phyloP scores from a whole-genome alignment of 2,888 invertebrate species.

The Dynastes hyllus region DNA sequence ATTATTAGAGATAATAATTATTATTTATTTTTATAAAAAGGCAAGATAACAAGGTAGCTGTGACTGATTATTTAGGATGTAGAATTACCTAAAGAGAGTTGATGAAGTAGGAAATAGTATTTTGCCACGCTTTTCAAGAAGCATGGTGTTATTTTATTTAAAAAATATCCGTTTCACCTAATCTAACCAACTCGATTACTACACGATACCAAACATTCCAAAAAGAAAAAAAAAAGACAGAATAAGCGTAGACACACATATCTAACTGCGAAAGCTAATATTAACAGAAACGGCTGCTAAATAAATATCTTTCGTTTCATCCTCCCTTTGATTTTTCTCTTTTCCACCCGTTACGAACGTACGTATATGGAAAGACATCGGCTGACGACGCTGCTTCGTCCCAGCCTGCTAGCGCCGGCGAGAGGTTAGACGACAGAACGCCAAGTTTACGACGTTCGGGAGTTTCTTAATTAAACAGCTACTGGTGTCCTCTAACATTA shows the following conservation, averaged over 20 bases:
- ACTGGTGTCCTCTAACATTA: constrained; percentile 44
- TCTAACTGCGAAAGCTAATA: constrained; percentile 18
- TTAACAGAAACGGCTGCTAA: constrained; percentile 13
- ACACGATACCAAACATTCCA: no score
- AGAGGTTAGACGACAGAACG: not conserved
- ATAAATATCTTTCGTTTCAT: constrained; percentile 11
- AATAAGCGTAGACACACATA: not conserved
- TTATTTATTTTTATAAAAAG: no score
- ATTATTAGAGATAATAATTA: no score
- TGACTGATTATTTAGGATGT: no score
- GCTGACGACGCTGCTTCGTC: not conserved
- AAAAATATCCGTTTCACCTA: no score
- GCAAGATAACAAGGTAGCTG: no score
- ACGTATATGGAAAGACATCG: not conserved
- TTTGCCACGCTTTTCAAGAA: no score
- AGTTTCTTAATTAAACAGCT: constrained; percentile 47
- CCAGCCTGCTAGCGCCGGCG: not conserved
- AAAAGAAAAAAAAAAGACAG: not conserved
- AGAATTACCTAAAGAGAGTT: no score
- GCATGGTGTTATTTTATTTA: no score
- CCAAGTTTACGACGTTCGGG: constrained; percentile 44
- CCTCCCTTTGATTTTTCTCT: not conserved
- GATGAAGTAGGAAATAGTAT: no score
- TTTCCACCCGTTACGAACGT: not conserved
- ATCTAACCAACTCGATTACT: no score